Evolutionary conservation across 2,797 vertebrate genomes (phyloP), one percentile per base, ranked within the genome.

Genomic region (Crypturellus tataupa): DNA sequence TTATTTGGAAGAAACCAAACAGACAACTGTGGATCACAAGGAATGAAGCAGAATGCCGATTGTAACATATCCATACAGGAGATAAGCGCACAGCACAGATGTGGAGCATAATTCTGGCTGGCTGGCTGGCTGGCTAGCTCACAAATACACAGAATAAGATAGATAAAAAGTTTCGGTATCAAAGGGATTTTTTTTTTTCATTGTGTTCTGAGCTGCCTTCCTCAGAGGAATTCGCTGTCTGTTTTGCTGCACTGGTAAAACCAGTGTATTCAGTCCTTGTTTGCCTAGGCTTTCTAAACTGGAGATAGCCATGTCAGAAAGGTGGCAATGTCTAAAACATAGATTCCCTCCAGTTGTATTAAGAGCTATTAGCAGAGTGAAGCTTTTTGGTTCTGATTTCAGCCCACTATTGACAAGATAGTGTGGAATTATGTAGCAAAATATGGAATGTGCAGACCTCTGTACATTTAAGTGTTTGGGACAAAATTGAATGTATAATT

Each of bases 1-100:
- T 53, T 55, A 49, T 0, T 0, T 37, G 33, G 4, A 82, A 5
- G 35, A 17, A 47, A 12, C 56, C 29, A 67, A 73, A 35, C 6
- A 37, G 14, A 5, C 37, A 46, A 33, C n/a, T 2, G 1, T 2
- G 10, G 58, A 24, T 68, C 63, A 40, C 15, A 63, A 33, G 39
- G 29, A 37, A 33, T 3, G 1, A 11, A 79, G 51, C 19, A 2
- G 24, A 33, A 11, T 20, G 53, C 2, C 63, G 64, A 79, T n/a
- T 58, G 29, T 10, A 63, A 20, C 3, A 42, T 80, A 12, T 23
- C 8, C 39, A n/a, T 40, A 10, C 11, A 58, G 42, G 40, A 37
- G n/a, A 44, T 42, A 64, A 68, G 20, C 47, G 44, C 23, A 51
- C 13, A 71, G 33, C 12, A 77, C 5, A 37, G 9, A 1, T 12